Conservation (phyloP, 2,113 vertebrate genomes). For the Burhinus oedicnemus region DNA sequence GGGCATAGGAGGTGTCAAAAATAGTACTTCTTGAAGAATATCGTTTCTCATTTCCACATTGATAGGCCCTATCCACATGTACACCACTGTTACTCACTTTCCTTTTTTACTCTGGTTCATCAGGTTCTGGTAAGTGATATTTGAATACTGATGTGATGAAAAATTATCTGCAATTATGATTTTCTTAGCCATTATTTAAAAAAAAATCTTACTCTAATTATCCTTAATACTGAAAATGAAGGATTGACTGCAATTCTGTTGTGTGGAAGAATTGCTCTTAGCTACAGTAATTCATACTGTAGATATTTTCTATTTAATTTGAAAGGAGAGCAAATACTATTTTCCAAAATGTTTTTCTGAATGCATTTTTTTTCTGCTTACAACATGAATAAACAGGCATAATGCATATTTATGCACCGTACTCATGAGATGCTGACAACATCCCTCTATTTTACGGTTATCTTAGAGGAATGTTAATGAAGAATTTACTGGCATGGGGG, state of each 20-base stretch:
- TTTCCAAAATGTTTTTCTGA: background rate
- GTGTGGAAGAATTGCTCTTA: background rate
- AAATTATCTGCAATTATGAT: background rate
- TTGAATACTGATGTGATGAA: constrained; percentile 29
- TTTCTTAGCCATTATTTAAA: constrained; percentile 7
- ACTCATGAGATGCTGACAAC: background rate
- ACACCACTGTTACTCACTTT: background rate
- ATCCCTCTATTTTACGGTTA: background rate
- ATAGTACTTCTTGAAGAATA: background rate
- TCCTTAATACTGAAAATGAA: background rate
- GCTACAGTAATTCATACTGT: background rate
- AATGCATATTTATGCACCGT: rapidly evolving
- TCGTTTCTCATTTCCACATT: background rate
- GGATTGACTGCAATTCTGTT: constrained; percentile 7
- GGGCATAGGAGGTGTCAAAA: background rate
- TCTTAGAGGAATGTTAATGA: background rate
- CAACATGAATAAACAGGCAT: background rate
- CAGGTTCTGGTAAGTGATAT: constrained; percentile 16
- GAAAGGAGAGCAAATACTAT: background rate
- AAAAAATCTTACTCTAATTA: constrained; percentile 20
- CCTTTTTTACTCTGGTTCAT: background rate
- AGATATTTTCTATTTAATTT: background rate
- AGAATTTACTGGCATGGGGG: background rate
- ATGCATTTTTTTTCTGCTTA: background rate
- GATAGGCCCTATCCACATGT: background rate